Conservation (phyloP, 2,888 invertebrate species). For the Julus scanicus region DNA sequence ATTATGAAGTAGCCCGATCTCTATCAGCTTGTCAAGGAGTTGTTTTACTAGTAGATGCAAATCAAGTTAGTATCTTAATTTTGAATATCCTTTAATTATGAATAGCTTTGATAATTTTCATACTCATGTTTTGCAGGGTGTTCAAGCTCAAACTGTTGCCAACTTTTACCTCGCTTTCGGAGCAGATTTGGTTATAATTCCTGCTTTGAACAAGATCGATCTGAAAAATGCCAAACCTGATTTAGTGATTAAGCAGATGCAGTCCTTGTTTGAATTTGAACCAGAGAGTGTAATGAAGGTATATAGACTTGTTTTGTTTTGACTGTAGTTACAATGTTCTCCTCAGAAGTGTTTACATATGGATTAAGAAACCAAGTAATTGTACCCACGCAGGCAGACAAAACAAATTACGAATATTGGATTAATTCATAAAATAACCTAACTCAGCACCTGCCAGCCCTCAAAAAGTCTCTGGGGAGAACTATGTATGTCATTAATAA, state of each 20-base stretch:
- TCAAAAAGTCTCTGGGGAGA: no score
- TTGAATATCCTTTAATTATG: not conserved
- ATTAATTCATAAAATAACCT: no score
- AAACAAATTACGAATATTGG: no score
- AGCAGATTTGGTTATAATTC: slow-evolving; percentile 84
- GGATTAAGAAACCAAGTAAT: no score
- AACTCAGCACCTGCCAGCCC: no score
- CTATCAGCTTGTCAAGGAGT: slow-evolving; percentile 95
- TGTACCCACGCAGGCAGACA: no score
- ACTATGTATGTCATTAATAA: not conserved
- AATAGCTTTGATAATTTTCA: not conserved
- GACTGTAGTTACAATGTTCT: no score
- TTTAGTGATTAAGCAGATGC: slow-evolving; percentile 80
- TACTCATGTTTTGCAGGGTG: slow-evolving; percentile 71
- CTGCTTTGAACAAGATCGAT: slow-evolving; percentile 97
- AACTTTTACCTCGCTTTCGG: slow-evolving; percentile 92
- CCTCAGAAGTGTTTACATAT: no score
- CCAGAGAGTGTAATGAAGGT: slow-evolving; percentile 79
- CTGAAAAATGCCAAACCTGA: slow-evolving; percentile 90
- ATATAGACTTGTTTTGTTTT: slow-evolving; percentile 58
- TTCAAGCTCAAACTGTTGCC: slow-evolving; percentile 98
- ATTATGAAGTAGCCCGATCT: slow-evolving; percentile 93
- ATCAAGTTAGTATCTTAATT: slow-evolving; percentile 70
- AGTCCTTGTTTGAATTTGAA: slow-evolving; percentile 83
- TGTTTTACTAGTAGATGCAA: slow-evolving; percentile 93